phyloP scores from a whole-genome alignment of 30 jellyfish, hydroid and myxozoan genomes.

The Cassiopea xamachana region DNA sequence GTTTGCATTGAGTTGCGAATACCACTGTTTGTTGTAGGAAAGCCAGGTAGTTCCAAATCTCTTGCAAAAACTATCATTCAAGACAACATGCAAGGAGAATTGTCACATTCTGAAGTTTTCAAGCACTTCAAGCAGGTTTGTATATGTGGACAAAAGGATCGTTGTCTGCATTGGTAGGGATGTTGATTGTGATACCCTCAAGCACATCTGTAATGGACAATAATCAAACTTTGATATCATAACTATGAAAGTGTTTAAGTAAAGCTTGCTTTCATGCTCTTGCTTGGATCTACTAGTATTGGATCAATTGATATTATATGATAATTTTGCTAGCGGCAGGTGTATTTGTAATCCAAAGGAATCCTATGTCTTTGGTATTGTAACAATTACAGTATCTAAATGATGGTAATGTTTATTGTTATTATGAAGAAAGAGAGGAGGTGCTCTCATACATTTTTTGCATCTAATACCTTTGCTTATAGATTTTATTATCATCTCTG shows the following conservation, averaged over 20 bases:
- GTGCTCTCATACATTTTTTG: neutral
- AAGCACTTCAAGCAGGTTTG: constrained; percentile 83
- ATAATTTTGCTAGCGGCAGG: too few relatives aligned
- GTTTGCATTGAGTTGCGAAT: constrained; percentile 84
- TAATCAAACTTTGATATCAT: too few relatives aligned
- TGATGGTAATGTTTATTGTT: too few relatives aligned
- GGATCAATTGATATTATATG: too few relatives aligned
- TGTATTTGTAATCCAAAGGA: too few relatives aligned
- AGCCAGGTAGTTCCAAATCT: constrained; percentile 87
- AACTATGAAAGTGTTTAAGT: too few relatives aligned
- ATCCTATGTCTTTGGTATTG: too few relatives aligned
- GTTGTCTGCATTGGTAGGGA: neutral
- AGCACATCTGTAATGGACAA: too few relatives aligned
- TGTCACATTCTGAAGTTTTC: constrained; percentile 77
- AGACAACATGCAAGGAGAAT: constrained; percentile 86
- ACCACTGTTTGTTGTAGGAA: constrained; percentile 87
- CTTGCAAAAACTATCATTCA: constrained; percentile 80
- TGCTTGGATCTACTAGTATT: too few relatives aligned
- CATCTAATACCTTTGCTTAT: neutral
- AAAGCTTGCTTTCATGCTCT: too few relatives aligned
- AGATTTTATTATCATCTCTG: neutral
- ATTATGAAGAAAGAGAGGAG: too few relatives aligned
- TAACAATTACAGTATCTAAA: too few relatives aligned
- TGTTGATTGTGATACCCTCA: neutral
- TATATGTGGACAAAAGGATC: neutral